Evolutionary conservation across 2,113 vertebrate species (phyloP).

Genomic region (Coreoperca whiteheadi): DNA sequence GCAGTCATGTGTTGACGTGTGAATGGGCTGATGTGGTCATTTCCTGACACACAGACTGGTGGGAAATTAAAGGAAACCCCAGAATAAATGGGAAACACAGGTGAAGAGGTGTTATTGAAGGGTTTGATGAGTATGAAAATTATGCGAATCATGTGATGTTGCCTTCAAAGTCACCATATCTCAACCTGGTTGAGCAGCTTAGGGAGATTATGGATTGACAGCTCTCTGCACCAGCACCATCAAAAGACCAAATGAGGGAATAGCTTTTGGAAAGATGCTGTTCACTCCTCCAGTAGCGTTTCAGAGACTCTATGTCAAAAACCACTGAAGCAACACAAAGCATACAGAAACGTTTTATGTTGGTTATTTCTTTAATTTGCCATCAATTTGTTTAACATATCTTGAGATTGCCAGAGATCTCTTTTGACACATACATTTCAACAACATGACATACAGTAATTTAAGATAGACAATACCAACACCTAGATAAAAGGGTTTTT

Average conservation of each 20-base stretch:
- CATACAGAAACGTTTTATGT: neutral
- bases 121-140: neutral
- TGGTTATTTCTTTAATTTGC: neutral
- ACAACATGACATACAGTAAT: neutral
- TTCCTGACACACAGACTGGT: neutral
- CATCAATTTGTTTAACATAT: neutral
- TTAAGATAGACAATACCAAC: conserved; percentile 48
- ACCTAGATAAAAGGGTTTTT: conserved; percentile 4
- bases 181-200: neutral
- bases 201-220: too few relatives aligned
- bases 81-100: neutral
- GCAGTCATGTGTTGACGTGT: conserved; percentile 22
- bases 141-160: neutral
- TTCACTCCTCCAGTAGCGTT: neutral
- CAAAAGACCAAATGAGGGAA: neutral
- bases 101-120: neutral
- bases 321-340: neutral
- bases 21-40: conserved; percentile 11
- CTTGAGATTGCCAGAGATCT: neutral
- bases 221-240: neutral
- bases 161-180: neutral
- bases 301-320: neutral
- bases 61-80: neutral
- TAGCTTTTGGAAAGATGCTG: neutral
- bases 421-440: neutral